phyloP scores from a whole-genome alignment of 2,113 vertebrate genomes.

The Sciurus niger region DNA sequence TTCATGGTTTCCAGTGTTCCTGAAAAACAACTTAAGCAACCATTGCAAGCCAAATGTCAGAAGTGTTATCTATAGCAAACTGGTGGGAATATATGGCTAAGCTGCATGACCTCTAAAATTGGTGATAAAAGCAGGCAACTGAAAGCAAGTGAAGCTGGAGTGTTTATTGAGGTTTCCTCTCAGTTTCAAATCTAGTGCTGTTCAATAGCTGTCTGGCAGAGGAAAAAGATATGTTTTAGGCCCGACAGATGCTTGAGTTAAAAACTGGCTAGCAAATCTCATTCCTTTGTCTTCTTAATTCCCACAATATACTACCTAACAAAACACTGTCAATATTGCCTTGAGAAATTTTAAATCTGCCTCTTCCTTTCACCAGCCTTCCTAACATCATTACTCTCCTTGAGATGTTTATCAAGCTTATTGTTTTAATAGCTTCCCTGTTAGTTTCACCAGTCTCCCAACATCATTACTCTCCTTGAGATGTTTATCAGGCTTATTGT shows the following conservation, averaged over 20 bases:
- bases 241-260: not conserved
- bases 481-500: constrained; percentile 11
- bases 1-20: not conserved
- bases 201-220: not conserved
- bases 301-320: not conserved
- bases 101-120: not conserved
- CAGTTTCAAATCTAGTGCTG: not conserved
- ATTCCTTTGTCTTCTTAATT: constrained; percentile 32
- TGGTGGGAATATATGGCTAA: not conserved
- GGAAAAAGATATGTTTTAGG: constrained; percentile 11
- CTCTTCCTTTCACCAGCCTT: not conserved
- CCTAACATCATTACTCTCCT: not conserved
- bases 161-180: not conserved
- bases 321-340: not conserved
- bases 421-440: not conserved
- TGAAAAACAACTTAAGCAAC: not conserved
- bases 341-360: constrained; percentile 23
- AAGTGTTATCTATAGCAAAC: not conserved
- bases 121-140: not conserved
- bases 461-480: not conserved
- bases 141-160: constrained; percentile 11
- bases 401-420: constrained; percentile 19
- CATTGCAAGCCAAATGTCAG: not conserved
- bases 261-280: not conserved
- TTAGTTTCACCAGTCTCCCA: not conserved